A percentile compares a stretch with the other conserved stretches of the same genome.
phyloP scores from a whole-genome alignment of 2,888 invertebrate genomes.

The Ectemnius continuus region DNA sequence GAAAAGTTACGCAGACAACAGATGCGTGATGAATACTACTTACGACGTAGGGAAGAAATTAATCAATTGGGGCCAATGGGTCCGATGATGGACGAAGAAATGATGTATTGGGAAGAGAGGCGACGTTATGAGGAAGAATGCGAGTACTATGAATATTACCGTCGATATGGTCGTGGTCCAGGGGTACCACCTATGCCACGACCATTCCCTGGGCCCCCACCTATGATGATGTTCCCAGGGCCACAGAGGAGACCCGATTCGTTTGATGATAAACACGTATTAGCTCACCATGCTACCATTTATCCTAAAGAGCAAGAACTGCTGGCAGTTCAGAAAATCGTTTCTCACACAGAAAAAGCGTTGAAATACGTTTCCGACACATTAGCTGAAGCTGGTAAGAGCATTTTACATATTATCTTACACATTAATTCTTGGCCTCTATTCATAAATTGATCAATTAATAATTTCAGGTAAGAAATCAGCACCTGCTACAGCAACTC shows the following conservation, averaged over 20 bases:
- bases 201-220: constrained; percentile 78
- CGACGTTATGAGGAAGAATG: constrained; percentile 86
- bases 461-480: constrained; percentile 64
- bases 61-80: constrained; percentile 75
- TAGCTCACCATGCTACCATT: constrained; percentile 94
- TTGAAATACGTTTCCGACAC: constrained; percentile 96
- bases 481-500: constrained; percentile 57
- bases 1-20: constrained; percentile 89
- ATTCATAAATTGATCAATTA: background rate
- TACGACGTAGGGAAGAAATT: constrained; percentile 81
- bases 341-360: constrained; percentile 95
- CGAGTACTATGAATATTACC: constrained; percentile 86
- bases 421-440: background rate
- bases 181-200: constrained; percentile 76
- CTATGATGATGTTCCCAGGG: constrained; percentile 80
- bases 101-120: constrained; percentile 93
- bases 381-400: constrained; percentile 81
- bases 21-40: constrained; percentile 80
- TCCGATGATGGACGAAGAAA: constrained; percentile 86
- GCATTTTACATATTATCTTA: background rate
- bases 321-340: constrained; percentile 93
- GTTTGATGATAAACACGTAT: constrained; percentile 97
- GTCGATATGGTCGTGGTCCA: constrained; percentile 83
- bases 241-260: constrained; percentile 90
- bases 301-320: constrained; percentile 95